Conservation (phyloP, 2,113 vertebrate species). For the Rhea americana region DNA sequence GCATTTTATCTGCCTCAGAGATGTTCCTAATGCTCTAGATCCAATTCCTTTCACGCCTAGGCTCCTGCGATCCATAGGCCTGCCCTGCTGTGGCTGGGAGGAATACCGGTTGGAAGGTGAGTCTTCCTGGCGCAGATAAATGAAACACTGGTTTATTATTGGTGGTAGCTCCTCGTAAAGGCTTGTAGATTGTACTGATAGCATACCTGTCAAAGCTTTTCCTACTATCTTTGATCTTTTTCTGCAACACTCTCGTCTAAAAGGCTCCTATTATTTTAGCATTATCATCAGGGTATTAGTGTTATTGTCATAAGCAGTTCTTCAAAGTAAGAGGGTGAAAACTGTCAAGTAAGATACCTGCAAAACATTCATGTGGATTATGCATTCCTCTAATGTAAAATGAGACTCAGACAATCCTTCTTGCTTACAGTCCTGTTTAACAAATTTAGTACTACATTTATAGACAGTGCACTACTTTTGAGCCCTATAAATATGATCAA, state of each 20-base stretch:
- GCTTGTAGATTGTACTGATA: not conserved
- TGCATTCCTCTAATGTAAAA: not conserved
- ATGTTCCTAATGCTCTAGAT: too few relatives aligned
- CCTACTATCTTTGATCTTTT: not conserved
- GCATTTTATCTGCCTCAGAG: not conserved
- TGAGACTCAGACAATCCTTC: not conserved
- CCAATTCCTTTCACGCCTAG: not conserved
- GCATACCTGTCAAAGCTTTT: not conserved
- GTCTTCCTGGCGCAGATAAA: not conserved
- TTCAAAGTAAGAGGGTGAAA: not conserved
- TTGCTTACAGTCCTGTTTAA: not conserved
- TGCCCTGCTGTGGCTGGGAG: not conserved
- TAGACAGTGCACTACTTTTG: not conserved
- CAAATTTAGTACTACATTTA: not conserved
- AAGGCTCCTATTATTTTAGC: not conserved
- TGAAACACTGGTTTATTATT: not conserved
- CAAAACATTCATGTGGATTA: not conserved
- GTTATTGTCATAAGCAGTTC: not conserved
- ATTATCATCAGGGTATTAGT: not conserved
- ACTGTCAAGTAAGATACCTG: not conserved
- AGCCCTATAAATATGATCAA: not conserved
- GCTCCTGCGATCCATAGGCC: too few relatives aligned
- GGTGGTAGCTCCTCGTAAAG: too few relatives aligned
- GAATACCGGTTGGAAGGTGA: not conserved
- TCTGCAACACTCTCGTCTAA: not conserved